A percentile compares a stretch with the other conserved stretches of the same genome.
These are phyloP conservation scores for Euura saliciscinereae DNA, from an alignment of 1,140 invertebrate species.

Conservation along the genomic window DNA sequence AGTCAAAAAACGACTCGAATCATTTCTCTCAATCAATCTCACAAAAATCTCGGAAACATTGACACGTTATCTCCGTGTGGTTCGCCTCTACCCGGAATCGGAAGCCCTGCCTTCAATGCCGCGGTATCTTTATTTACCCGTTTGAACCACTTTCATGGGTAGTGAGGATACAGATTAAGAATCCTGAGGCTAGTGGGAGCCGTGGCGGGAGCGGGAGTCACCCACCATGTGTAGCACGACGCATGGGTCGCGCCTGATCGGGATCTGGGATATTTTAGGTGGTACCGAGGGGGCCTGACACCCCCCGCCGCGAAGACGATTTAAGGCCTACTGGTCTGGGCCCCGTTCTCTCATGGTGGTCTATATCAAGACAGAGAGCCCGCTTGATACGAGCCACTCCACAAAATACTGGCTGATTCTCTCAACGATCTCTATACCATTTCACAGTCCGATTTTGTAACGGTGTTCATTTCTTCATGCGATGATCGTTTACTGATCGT, in stretches of 20 bases:
- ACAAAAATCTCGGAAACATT: no score
- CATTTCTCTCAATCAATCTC: no score
- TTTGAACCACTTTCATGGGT: not conserved
- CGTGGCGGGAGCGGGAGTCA: constrained; percentile 4
- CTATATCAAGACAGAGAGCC: constrained; percentile 46
- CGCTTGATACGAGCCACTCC: constrained; percentile 33
- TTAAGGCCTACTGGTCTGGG: constrained; percentile 44
- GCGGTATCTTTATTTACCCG: not conserved
- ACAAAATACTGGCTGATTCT: not conserved
- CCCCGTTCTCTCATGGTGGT: constrained; percentile 46
- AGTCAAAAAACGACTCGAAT: no score
- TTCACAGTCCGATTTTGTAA: no score
- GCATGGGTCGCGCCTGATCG: constrained; percentile 33
- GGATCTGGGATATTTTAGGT: constrained; percentile 43
- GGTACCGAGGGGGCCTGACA: constrained; percentile 34
- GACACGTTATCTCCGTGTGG: no score
- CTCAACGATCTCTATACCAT: no score
- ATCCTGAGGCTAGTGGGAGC: not conserved
- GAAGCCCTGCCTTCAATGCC: not conserved
- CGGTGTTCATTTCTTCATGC: no score
- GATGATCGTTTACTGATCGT: no score
- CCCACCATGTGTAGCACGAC: constrained; percentile 16
- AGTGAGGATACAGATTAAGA: not conserved
- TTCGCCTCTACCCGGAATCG: not conserved
- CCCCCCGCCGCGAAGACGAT: constrained; percentile 48